Evolutionary conservation across 2,797 vertebrate genomes (phyloP).

Genomic region (Clamator glandarius): DNA sequence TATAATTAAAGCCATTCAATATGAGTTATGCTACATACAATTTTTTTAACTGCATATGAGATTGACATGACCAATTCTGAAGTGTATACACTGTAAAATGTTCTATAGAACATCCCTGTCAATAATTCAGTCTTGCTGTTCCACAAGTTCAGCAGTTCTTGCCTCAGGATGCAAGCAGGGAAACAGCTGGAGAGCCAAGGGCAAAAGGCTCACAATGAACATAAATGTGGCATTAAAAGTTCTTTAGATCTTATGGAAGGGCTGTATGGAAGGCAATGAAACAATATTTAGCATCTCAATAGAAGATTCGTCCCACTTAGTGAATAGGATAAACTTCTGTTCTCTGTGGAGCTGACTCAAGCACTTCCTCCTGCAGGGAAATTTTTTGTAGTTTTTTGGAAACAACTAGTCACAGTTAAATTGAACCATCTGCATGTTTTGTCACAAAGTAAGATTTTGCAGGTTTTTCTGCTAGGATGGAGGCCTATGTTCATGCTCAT

Average conservation of each 20-base stretch:
- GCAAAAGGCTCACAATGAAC: conserved; percentile 31
- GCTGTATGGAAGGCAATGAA: conserved; percentile 31
- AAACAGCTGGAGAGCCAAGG: conserved; percentile 47
- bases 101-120: not conserved
- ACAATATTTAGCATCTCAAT: conserved; percentile 62
- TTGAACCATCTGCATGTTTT: not conserved
- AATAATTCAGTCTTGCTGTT: not conserved
- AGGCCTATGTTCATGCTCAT: not conserved
- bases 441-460: not conserved
- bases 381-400: not conserved
- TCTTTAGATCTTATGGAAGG: conserved; percentile 16
- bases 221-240: conserved; percentile 13
- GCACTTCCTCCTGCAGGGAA: conserved; percentile 33
- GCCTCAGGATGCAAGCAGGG: conserved; percentile 15
- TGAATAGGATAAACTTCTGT: conserved; percentile 56
- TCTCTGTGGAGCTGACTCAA: conserved; percentile 52
- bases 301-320: conserved; percentile 33
- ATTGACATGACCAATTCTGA: not conserved
- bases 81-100: not conserved
- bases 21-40: not conserved
- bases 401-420: conserved; percentile 24
- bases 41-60: not conserved
- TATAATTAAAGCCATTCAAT: not conserved
- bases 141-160: conserved; percentile 33
- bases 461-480: not conserved